Evolutionary conservation across 2,888 invertebrate genomes (phyloP), one percentile per base, ranked within the genome.

Genomic region (Neria commutata): DNA sequence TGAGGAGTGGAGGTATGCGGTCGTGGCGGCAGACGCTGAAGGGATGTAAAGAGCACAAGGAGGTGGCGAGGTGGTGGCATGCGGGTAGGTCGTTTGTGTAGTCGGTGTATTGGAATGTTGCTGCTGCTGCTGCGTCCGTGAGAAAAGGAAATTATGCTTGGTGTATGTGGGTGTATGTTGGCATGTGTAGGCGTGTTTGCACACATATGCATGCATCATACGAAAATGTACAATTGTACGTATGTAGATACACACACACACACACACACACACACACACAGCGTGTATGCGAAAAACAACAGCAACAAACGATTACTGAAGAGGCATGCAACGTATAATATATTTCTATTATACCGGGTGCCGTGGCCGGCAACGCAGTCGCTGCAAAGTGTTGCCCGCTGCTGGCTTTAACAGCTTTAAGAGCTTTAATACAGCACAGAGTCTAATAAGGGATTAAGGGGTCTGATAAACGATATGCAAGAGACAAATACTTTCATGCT

Each of bases 111-210:
- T 50, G 34, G 50, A 33, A 50, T 37, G 33, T 23, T 50, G 34
- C 42, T 42, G 42, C 5, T 42, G 42, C n/a, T 42, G 42, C 19
- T 34, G 50, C 34, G 37, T 34, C 50, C 37, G 23, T 33, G 34
- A 50, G 37, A 21, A 33, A 50, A 50, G 34, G 24, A 50, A 34
- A 50, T 50, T 50, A 50, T 50, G 50, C 29, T 50, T 50, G 34
- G n/a, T n/a, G n/a, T n/a, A n/a, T n/a, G n/a, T n/a, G n/a, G n/a
- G n/a, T n/a, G n/a, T n/a, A n/a, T n/a, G n/a, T n/a, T n/a, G n/a
- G n/a, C n/a, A n/a, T n/a, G n/a, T n/a, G n/a, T n/a, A n/a, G n/a
- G n/a, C n/a, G n/a, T n/a, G n/a, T n/a, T n/a, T n/a, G n/a, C n/a
- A n/a, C n/a, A n/a, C n/a, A n/a, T n/a, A n/a, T n/a, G n/a, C n/a